Conservation (phyloP, 2,797 vertebrate genomes). For the Chelonia mydas region DNA sequence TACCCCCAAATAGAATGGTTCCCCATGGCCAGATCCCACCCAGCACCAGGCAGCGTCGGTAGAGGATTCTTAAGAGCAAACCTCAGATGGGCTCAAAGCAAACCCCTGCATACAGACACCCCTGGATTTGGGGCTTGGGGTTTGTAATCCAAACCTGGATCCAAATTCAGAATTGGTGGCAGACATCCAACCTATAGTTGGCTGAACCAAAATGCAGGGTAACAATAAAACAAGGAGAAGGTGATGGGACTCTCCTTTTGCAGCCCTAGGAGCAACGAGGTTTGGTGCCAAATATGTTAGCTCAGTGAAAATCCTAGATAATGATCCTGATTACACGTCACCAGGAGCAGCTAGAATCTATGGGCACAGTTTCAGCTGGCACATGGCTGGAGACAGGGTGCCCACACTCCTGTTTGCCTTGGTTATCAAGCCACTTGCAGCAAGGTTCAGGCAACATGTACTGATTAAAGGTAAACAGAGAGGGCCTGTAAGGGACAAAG, state of each 20-base stretch:
- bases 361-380: not conserved
- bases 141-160: not conserved
- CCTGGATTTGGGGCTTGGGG: fast-evolving
- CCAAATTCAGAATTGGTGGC: not conserved
- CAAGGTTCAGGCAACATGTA: fast-evolving
- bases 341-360: not conserved
- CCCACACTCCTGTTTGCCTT: not conserved
- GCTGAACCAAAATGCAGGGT: not conserved
- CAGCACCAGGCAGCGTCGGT: not conserved
- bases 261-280: not conserved
- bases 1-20: not conserved
- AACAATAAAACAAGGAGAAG: not conserved
- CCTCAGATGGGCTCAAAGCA: not conserved
- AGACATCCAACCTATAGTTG: fast-evolving
- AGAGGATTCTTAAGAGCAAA: fast-evolving
- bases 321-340: fast-evolving
- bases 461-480: not conserved
- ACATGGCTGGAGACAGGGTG: fast-evolving
- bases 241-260: not conserved
- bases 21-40: not conserved
- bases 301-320: fast-evolving
- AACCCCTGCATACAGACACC: fast-evolving
- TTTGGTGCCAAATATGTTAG: fast-evolving
- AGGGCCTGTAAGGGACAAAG: not conserved
- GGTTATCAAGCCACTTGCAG: not conserved